These are phyloP conservation scores for Chaenogobius annularis DNA, from an alignment of 2,113 vertebrate species.

Conservation along the genomic window DNA sequence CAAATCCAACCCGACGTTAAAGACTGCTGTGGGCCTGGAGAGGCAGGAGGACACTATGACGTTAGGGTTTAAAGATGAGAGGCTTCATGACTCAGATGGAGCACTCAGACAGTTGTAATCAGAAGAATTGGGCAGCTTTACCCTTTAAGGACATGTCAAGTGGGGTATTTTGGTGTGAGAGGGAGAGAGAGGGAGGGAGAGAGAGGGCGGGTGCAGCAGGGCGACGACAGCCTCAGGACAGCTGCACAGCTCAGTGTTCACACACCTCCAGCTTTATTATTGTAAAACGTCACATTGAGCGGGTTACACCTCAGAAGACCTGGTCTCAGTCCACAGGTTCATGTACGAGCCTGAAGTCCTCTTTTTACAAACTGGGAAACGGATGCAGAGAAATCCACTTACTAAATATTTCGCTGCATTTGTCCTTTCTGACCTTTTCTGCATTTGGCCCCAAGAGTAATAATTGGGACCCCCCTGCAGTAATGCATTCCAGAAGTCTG, in stretches of 20 bases:
- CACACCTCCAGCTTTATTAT: background rate
- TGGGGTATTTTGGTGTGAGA: background rate
- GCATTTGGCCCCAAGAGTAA: background rate
- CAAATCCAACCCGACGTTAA: background rate
- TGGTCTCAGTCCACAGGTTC: background rate
- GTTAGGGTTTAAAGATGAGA: background rate
- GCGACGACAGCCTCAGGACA: conserved; percentile 47
- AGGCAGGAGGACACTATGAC: background rate
- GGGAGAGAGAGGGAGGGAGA: background rate
- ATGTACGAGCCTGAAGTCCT: background rate
- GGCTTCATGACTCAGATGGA: background rate
- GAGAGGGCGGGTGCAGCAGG: background rate
- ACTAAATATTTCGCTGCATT: too few relatives aligned
- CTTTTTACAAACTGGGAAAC: too few relatives aligned
- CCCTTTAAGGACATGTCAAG: background rate
- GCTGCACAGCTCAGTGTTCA: conserved; percentile 28
- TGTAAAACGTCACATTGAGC: background rate
- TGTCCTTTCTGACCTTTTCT: background rate
- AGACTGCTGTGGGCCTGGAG: background rate
- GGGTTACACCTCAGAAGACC: background rate
- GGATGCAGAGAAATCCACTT: background rate
- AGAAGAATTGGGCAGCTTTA: background rate
- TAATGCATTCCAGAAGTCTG: background rate
- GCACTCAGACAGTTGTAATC: background rate
- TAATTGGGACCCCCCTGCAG: background rate